These are phyloP conservation scores for Stegodyphus mimosarum DNA, from an alignment of 1,140 invertebrate species.

Conservation along the genomic window DNA sequence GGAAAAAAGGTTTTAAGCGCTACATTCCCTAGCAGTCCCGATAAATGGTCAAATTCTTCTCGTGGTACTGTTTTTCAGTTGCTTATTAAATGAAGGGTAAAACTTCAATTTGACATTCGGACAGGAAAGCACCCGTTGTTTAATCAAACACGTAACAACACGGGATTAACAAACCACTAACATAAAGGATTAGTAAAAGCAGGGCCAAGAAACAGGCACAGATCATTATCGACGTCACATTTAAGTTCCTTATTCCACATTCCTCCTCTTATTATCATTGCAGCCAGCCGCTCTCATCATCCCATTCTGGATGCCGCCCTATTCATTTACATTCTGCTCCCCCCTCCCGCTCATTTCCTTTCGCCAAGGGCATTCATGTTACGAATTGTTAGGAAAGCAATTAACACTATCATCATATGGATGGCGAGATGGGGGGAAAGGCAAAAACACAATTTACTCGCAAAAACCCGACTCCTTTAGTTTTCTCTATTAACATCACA, in stretches of 20 bases:
- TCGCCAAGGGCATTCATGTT: constrained; percentile 34
- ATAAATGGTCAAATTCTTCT: too few relatives aligned
- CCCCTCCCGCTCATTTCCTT: neutral
- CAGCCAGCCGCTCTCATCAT: constrained; percentile 21
- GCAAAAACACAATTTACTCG: neutral
- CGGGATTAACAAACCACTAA: too few relatives aligned
- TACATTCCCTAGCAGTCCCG: too few relatives aligned
- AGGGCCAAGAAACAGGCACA: too few relatives aligned
- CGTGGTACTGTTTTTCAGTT: too few relatives aligned
- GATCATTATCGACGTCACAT: neutral
- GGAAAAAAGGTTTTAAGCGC: too few relatives aligned
- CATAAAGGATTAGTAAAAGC: too few relatives aligned
- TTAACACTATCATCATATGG: constrained; percentile 55
- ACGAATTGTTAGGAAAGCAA: constrained; percentile 50
- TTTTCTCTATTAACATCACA: constrained; percentile 58
- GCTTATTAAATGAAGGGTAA: too few relatives aligned
- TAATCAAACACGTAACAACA: too few relatives aligned
- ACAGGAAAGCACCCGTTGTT: too few relatives aligned
- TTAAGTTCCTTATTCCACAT: neutral
- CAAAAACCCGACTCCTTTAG: constrained; percentile 6
- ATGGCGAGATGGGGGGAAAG: neutral
- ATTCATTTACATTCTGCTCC: constrained; percentile 46
- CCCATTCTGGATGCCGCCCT: neutral
- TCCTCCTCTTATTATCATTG: constrained; percentile 27
- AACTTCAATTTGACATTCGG: too few relatives aligned